Conservation (phyloP, 2,797 vertebrate species). For the Lagorchestes hirsutus region DNA sequence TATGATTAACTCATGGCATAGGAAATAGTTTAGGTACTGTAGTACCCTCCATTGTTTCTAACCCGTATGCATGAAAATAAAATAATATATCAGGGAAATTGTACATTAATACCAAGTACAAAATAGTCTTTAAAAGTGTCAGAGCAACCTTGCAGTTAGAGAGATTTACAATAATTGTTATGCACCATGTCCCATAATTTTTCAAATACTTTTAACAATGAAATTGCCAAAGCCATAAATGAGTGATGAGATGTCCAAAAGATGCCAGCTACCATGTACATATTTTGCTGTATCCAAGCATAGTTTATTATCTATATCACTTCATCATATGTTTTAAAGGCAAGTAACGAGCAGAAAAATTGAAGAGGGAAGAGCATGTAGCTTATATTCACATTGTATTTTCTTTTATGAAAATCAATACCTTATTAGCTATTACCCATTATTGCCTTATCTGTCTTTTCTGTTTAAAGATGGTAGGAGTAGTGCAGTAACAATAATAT, state of each 20-base stretch:
- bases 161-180: background rate
- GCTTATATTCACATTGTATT: background rate
- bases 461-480: background rate
- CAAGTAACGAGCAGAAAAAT: background rate
- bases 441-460: background rate
- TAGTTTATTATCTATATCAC: background rate
- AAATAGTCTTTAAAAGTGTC: background rate
- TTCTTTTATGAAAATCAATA: background rate
- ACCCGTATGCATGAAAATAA: background rate
- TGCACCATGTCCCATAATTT: background rate
- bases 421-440: background rate
- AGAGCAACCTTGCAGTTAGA: background rate
- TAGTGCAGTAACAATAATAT: background rate
- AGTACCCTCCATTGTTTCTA: background rate
- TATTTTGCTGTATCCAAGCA: background rate
- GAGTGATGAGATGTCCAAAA: constrained; percentile 4
- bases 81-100: background rate
- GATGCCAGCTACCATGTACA: background rate
- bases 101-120: background rate
- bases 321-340: background rate
- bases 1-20: background rate
- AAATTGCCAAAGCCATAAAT: constrained; percentile 19
- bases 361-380: background rate
- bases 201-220: background rate
- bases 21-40: background rate